Evolutionary conservation across 2,888 invertebrate species (phyloP).

Genomic region (Labia minor): DNA sequence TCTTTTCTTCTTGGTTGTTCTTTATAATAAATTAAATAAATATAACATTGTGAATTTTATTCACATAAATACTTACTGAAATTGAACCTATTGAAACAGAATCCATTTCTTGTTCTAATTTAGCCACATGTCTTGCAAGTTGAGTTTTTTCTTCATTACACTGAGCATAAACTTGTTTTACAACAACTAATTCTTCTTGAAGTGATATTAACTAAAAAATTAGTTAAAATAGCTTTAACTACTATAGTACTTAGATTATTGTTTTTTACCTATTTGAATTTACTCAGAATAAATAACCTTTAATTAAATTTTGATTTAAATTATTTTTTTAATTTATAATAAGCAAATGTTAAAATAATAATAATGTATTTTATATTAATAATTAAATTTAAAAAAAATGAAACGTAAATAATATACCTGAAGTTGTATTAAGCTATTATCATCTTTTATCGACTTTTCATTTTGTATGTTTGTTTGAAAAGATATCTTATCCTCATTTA

Average conservation of each 20-base stretch:
- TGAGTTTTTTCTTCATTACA: constrained; percentile 51
- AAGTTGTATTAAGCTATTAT: neutral
- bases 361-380: too few relatives aligned
- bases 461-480: neutral
- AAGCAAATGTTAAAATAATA: too few relatives aligned
- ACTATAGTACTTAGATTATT: neutral
- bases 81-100: constrained; percentile 47
- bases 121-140: constrained; percentile 48
- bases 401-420: neutral
- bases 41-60: too few relatives aligned
- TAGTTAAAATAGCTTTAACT: too few relatives aligned
- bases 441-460: neutral
- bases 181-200: constrained; percentile 59
- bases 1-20: too few relatives aligned
- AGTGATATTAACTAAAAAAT: constrained; percentile 42
- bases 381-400: neutral
- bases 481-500: neutral
- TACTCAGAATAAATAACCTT: too few relatives aligned
- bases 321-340: too few relatives aligned
- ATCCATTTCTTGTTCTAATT: constrained; percentile 48
- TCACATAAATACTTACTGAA: constrained; percentile 42
- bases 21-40: too few relatives aligned
- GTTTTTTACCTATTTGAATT: too few relatives aligned
- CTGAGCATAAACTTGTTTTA: constrained; percentile 61
- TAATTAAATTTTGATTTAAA: too few relatives aligned